These are phyloP conservation scores for Melolontha melolontha DNA, from an alignment of 2,888 invertebrate genomes.

Conservation along the genomic window DNA sequence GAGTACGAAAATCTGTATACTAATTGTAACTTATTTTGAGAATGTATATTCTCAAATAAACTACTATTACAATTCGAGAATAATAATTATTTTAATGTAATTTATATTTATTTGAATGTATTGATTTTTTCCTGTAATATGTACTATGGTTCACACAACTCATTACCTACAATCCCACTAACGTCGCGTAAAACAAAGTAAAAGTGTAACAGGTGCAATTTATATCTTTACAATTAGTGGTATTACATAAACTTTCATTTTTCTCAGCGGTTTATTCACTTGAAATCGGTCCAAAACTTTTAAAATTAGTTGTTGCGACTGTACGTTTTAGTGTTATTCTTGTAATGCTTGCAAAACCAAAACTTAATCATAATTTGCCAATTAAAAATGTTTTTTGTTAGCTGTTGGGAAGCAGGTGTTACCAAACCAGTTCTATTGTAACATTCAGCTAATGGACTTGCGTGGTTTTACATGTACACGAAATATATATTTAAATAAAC, in stretches of 20 bases:
- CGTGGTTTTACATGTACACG: neutral
- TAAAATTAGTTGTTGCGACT: constrained; percentile 1
- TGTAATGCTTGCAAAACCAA: constrained; percentile 12
- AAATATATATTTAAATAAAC: neutral
- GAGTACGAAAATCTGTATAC: too few species aligned
- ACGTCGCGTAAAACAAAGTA: constrained; percentile 7
- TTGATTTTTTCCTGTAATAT: too few species aligned
- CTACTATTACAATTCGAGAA: too few species aligned
- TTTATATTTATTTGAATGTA: too few species aligned
- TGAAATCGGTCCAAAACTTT: constrained; percentile 11
- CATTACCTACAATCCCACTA: neutral
- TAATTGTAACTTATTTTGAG: too few species aligned
- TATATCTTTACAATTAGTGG: neutral
- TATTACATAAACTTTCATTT: constrained; percentile 16
- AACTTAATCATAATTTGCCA: constrained; percentile 12
- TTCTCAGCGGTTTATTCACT: constrained; percentile 20
- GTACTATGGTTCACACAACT: constrained; percentile 1
- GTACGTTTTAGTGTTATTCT: constrained; percentile 5
- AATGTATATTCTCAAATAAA: too few species aligned
- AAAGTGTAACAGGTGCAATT: constrained; percentile 16
- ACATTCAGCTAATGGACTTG: neutral
- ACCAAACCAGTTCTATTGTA: constrained; percentile 23
- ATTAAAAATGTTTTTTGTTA: constrained; percentile 6
- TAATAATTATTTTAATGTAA: too few species aligned
- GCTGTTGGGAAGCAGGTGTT: constrained; percentile 16